Percentiles rank a stretch among this genome's conserved stretches.
Evolutionary conservation across 2,113 vertebrate genomes (phyloP).

Genomic region (Pollimyrus isidori): DNA sequence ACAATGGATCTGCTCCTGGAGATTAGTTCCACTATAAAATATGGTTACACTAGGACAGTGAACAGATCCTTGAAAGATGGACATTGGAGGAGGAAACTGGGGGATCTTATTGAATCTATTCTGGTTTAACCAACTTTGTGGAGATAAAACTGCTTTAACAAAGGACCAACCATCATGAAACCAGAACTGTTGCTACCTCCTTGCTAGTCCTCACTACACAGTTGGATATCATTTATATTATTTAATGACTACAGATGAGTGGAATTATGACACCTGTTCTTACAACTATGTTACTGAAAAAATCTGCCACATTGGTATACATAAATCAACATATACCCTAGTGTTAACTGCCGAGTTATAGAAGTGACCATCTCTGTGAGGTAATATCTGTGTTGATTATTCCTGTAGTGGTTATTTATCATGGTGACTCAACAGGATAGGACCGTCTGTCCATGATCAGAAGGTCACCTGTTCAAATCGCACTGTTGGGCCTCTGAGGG

Average conservation of each 20-base stretch:
- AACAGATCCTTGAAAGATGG: background rate
- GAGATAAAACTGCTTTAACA: no score
- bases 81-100: background rate
- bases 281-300: no score
- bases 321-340: background rate
- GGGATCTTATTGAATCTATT: no score
- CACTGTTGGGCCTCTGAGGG: background rate
- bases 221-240: no score
- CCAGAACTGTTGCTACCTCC: no score
- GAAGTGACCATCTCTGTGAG: background rate
- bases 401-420: background rate
- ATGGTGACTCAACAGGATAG: background rate
- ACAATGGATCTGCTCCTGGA: background rate
- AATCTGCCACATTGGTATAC: no score
- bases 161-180: no score
- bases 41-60: background rate
- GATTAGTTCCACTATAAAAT: background rate
- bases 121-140: no score
- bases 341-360: background rate
- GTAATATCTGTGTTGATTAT: background rate
- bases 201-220: no score
- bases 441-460: background rate
- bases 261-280: no score
- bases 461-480: background rate
- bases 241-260: no score